These are phyloP conservation scores for Poeciliopsis prolifica DNA, from an alignment of 2,113 vertebrate species.

Conservation along the genomic window DNA sequence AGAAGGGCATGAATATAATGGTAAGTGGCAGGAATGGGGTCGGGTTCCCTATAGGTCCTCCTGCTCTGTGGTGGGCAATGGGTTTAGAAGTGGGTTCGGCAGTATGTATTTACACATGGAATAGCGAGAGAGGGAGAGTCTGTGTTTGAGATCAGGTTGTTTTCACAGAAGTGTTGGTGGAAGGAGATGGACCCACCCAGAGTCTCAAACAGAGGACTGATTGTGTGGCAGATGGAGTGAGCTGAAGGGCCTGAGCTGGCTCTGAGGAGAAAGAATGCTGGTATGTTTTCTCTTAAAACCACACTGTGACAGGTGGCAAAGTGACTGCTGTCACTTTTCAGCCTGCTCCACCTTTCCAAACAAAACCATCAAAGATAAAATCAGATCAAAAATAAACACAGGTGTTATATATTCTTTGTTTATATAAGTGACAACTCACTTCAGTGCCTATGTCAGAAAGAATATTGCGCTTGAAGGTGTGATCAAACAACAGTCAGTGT, in stretches of 20 bases:
- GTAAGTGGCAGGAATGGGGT: constrained; percentile 74
- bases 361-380: constrained; percentile 30
- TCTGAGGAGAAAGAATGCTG: constrained; percentile 40
- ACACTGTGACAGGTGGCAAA: constrained; percentile 72
- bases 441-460: constrained; percentile 20
- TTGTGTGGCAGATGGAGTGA: constrained; percentile 71
- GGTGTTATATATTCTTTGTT: constrained; percentile 22
- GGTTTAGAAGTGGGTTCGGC: constrained; percentile 67
- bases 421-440: constrained; percentile 6
- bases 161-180: constrained; percentile 74
- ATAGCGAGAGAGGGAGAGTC: constrained; percentile 60
- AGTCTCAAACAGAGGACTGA: constrained; percentile 75
- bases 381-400: constrained; percentile 41
- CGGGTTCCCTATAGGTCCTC: constrained; percentile 70
- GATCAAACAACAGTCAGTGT: constrained; percentile 25
- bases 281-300: constrained; percentile 60
- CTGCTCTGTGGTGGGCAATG: constrained; percentile 58
- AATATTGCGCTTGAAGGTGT: constrained; percentile 23
- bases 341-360: constrained; percentile 16
- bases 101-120: constrained; percentile 64
- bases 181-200: constrained; percentile 74
- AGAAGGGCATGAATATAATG: constrained; percentile 68
- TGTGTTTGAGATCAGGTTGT: constrained; percentile 77
- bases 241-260: constrained; percentile 43
- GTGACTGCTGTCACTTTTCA: constrained; percentile 67